Base-by-base conservation (phyloP, 2,797 vertebrate genomes). In the Phoebastria nigripes region DNA sequence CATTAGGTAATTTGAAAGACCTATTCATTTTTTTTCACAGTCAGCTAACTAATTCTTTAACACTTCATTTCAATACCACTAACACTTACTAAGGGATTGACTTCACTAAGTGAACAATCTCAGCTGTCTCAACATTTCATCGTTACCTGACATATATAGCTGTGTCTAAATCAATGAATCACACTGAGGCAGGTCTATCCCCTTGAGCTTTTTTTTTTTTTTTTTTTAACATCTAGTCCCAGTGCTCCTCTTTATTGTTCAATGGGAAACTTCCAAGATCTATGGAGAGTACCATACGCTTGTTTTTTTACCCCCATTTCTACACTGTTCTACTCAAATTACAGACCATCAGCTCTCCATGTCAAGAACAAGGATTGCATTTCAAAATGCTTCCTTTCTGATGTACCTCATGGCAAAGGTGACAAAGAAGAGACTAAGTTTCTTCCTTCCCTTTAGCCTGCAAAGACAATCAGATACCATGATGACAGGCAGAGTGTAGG, bases 41-140 rank as follows among this genome's bases (percentile, higher is more conserved):
- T 61, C 95, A 96, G 95, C 85, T 94, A 96, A 94, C 95, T 95
- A 96, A 96, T 93, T 95, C 90, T 95, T 93, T 95, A 95, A 93
- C 94, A 94, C 93, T 95, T 93, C 80, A 89, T 95, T 96, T 95
- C 94, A 95, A 89, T 94, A 96, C 74, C 86, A 89, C 93, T 87
- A 95, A 95, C 76, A 95, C 93, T 94, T 97, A 92, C 86, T 71
- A 94, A 78, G 93, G 94, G 93, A 96, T 80, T 95, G 95, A 89
- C 91, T 96, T 94, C 92, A 82, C 88, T 95, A 94, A 95, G 88
- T 89, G 96, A 94, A 94, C 94, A 96, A 95, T 96, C 96, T 96
- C 78, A 82, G 88, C 83, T 95, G 93, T 96, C 95, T 95, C 95
- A 95, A 96, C 95, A 96, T 97, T 96, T 96, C 94, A 84, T 92